These are phyloP conservation scores for Percina caprodes DNA, from an alignment of 2,113 vertebrate genomes.

Conservation along the genomic window DNA sequence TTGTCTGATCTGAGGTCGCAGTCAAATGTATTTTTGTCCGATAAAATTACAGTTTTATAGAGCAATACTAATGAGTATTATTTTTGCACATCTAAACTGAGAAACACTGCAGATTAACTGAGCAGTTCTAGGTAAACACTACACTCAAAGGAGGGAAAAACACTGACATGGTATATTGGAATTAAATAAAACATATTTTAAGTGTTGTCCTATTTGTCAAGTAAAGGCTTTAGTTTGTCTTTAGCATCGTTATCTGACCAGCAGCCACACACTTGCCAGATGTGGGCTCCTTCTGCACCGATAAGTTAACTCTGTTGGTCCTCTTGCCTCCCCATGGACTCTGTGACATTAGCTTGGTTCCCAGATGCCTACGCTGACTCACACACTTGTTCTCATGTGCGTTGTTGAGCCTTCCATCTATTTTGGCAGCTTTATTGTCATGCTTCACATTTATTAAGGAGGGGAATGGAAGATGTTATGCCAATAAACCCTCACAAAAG, in stretches of 20 bases:
- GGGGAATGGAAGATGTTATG: neutral
- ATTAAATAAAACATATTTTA: constrained; percentile 1
- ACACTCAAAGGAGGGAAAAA: neutral
- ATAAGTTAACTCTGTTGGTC: constrained; percentile 54
- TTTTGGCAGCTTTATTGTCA: constrained; percentile 26
- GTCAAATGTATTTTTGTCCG: no score
- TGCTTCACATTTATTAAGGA: constrained; percentile 40
- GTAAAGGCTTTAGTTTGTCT: neutral
- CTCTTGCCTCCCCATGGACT: constrained; percentile 36
- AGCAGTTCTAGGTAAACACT: neutral
- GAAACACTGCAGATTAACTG: neutral
- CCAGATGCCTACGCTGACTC: constrained; percentile 61
- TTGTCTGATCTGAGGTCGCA: no score
- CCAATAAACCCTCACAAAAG: neutral
- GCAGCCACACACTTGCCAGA: constrained; percentile 34
- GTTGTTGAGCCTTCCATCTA: constrained; percentile 41
- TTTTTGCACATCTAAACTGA: neutral
- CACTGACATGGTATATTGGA: neutral
- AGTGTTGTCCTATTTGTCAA: neutral
- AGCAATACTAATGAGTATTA: neutral
- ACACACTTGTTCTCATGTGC: constrained; percentile 41
- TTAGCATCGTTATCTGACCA: constrained; percentile 30
- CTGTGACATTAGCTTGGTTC: constrained; percentile 63
- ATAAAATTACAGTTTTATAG: neutral
- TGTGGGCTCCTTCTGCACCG: constrained; percentile 50